Evolutionary conservation across 2,888 invertebrate genomes (phyloP), one percentile per base, ranked within the genome.

Genomic region (Lydus trimaculatus): DNA sequence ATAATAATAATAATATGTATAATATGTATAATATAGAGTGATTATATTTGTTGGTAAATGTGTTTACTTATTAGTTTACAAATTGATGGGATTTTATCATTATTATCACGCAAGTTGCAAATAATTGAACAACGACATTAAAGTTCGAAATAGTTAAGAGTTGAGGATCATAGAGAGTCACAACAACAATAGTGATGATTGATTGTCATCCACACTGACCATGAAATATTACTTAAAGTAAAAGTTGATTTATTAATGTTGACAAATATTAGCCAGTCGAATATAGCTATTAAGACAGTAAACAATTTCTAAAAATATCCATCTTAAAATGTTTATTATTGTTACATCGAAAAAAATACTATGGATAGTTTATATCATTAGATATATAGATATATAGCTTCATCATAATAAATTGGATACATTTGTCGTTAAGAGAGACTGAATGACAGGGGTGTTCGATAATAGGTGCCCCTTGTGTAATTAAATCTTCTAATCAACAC

Each of bases 401-500:
- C 25, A 25, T 25, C 20, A 61, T 60, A 70, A 70, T 73, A 70
- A 70, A 68, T 68, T 68, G 61, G 62, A 65, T 65, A 68, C 73
- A 74, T 73, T 73, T 72, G 72, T 73, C 66, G 69, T 68, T 65
- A 72, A 65, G 67, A 61, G 58, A 58, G 61, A 61, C 64, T 67
- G 65, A 65, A 71, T 69, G 66, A 71, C 67, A 65, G 72, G 73
- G 73, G 70, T 72, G 73, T 72, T 75, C 74, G 77, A 77, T 78
- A 79, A 80, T 76, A 71, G 76, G 66, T 72, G 72, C 63, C 78
- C 81, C 79, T 75, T 76, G 73, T 78, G 80, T 84, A 84, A 84
- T 84, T 84, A 84, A 84, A 85, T 84, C 81, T 82, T 81, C 82
- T 82, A 84, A 85, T 84, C 84, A 84, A 83, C 84, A 83, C 81